Evolutionary conservation across 2,113 vertebrate species (phyloP).

Genomic region (Cichladusa arquata): DNA sequence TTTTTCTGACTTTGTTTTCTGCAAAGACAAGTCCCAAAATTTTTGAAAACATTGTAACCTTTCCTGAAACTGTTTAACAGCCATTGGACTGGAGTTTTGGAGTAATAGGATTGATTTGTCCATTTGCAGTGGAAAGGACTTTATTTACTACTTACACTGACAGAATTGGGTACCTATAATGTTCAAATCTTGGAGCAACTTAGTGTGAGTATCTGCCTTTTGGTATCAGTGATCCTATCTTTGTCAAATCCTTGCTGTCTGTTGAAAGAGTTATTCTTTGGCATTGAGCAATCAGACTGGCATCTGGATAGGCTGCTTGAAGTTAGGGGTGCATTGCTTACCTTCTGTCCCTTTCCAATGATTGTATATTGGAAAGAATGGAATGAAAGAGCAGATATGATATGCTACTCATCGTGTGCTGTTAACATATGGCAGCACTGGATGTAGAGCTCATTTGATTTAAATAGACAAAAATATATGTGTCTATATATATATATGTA

Average conservation of each 20-base stretch:
- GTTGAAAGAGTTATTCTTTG: neutral
- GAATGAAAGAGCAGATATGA: fast-evolving
- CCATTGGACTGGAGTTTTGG: neutral
- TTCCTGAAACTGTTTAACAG: neutral
- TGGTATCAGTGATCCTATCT: neutral
- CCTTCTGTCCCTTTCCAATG: neutral
- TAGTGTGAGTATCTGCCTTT: neutral
- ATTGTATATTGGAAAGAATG: neutral
- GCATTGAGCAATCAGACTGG: neutral
- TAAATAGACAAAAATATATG: neutral
- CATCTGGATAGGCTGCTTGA: neutral
- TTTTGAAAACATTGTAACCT: neutral
- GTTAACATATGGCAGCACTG: neutral
- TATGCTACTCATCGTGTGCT: neutral
- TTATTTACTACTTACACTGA: neutral
- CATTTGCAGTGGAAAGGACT: neutral
- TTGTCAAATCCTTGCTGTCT: neutral
- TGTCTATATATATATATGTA: neutral
- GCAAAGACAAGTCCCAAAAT: neutral
- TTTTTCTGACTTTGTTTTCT: neutral
- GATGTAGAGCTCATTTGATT: neutral
- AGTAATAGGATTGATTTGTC: neutral
- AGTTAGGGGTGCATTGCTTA: neutral
- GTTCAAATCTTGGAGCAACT: neutral
- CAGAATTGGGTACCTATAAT: neutral